Evolutionary conservation across 1,140 invertebrate genomes (phyloP).

Genomic region (Anagrus nilaparvatae): DNA sequence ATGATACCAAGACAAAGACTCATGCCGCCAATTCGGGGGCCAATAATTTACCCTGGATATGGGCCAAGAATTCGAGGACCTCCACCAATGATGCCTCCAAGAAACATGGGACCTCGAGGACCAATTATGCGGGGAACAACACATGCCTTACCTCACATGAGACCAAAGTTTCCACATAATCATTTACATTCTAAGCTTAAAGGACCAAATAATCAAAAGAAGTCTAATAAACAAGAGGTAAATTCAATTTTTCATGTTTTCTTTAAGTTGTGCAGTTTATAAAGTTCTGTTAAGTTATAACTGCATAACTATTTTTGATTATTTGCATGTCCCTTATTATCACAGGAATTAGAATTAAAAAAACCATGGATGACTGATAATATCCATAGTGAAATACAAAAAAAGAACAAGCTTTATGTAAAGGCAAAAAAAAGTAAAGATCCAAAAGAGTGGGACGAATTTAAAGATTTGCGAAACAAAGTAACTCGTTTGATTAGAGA

Average conservation of each 20-base stretch:
- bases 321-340: conserved; percentile 15
- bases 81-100: conserved; percentile 21
- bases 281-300: neutral
- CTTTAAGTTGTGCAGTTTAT: neutral
- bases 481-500: conserved; percentile 45
- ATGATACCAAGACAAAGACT: conserved; percentile 6
- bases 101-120: conserved; percentile 23
- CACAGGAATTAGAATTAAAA: conserved; percentile 37
- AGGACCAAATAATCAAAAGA: conserved; percentile 24
- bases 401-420: conserved; percentile 44
- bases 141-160: conserved; percentile 26
- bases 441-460: conserved; percentile 43
- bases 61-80: conserved; percentile 19
- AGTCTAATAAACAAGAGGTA: conserved; percentile 30
- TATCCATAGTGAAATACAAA: conserved; percentile 45
- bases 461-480: conserved; percentile 45
- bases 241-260: conserved; percentile 4
- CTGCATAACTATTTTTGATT: conserved; percentile 11
- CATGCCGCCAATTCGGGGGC: too few species aligned
- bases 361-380: conserved; percentile 48
- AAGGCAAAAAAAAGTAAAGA: conserved; percentile 43
- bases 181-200: conserved; percentile 25
- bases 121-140: conserved; percentile 24
- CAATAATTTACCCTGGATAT: neutral
- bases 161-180: conserved; percentile 23